Percentiles rank a stretch among this genome's conserved stretches.
phyloP scores from a whole-genome alignment of 2,888 invertebrate species.

The Periphyllus acericola region DNA sequence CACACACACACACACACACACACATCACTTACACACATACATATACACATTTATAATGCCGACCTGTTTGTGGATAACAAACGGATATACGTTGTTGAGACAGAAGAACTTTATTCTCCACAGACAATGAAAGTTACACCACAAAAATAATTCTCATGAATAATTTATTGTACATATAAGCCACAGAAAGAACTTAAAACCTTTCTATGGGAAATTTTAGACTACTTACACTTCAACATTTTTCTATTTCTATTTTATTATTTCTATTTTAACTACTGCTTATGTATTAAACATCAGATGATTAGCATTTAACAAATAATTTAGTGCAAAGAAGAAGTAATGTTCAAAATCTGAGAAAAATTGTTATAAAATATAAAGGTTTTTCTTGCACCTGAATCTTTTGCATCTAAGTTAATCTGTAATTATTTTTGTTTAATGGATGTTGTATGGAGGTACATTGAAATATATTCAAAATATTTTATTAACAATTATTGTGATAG shows the following conservation, averaged over 20 bases:
- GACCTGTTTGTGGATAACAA: slow-evolving; percentile 25
- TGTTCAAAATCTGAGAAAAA: neutral
- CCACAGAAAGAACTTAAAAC: slow-evolving; percentile 39
- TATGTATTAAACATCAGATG: slow-evolving; percentile 24
- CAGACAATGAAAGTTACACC: slow-evolving; percentile 43
- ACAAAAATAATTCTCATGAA: slow-evolving; percentile 43
- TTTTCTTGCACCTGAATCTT: neutral
- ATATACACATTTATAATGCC: slow-evolving; percentile 11
- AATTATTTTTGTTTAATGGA: neutral
- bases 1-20: neutral
- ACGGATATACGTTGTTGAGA: slow-evolving; percentile 9
- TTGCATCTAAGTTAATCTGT: neutral
- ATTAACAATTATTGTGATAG: too few relatives aligned
- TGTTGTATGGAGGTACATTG: too few relatives aligned
- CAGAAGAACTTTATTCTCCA: slow-evolving; percentile 4
- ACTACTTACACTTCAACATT: slow-evolving; percentile 22
- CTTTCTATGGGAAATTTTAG: slow-evolving; percentile 9
- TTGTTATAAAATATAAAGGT: neutral
- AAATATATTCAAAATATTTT: too few relatives aligned
- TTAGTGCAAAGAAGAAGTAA: neutral
- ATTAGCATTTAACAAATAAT: neutral
- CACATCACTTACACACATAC: too few relatives aligned
- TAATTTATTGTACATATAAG: slow-evolving; percentile 51
- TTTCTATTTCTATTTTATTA: slow-evolving; percentile 9
- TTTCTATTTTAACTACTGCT: neutral